Conservation (phyloP, 2,888 invertebrate genomes). For the Punctoribates punctum region DNA sequence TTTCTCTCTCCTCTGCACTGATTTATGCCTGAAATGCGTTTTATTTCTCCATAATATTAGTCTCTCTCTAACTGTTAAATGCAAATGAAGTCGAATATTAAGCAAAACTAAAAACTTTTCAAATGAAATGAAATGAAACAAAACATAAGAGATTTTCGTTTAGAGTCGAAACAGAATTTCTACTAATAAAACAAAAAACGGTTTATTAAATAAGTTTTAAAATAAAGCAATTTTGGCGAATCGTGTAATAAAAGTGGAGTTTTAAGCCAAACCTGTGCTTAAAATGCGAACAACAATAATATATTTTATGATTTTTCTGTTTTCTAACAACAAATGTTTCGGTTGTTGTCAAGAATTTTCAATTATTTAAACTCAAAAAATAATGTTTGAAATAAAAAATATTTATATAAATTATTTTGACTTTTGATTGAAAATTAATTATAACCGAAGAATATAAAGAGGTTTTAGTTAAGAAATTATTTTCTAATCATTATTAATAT, state of each 20-base stretch:
- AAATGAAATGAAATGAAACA: neutral
- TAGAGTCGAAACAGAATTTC: neutral
- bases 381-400: too few species aligned
- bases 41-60: neutral
- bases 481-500: too few species aligned
- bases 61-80: constrained; percentile 3
- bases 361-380: too few species aligned
- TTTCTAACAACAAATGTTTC: too few species aligned
- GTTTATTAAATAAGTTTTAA: constrained; percentile 1
- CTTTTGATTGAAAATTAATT: too few species aligned
- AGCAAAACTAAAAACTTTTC: neutral
- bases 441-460: too few species aligned
- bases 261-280: neutral
- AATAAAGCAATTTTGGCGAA: neutral
- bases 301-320: too few species aligned
- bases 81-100: constrained; percentile 8
- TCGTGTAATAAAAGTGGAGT: neutral
- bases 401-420: too few species aligned
- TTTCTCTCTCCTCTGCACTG: neutral
- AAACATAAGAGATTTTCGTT: neutral
- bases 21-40: constrained; percentile 16
- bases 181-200: neutral
- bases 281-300: too few species aligned
- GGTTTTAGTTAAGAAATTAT: too few species aligned
- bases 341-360: too few species aligned